These are phyloP conservation scores for Venustoraphidia nigricollis DNA, from an alignment of 2,888 invertebrate genomes.

Conservation along the genomic window DNA sequence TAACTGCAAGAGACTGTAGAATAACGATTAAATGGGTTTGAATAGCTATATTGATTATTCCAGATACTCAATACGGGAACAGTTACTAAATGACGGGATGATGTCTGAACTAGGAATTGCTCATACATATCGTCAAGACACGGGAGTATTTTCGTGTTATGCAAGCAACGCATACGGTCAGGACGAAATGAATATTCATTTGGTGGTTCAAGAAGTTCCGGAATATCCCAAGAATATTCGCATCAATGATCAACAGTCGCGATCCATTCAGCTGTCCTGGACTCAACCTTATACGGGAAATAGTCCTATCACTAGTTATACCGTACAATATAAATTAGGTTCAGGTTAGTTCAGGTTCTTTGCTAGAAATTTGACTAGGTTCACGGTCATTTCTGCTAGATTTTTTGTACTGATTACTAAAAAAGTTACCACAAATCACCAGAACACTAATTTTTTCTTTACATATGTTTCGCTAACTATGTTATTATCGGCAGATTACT, in stretches of 20 bases:
- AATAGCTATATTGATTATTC: background rate
- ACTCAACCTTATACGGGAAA: conserved; percentile 79
- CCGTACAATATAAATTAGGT: conserved; percentile 77
- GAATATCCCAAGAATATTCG: conserved; percentile 78
- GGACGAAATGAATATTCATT: conserved; percentile 78
- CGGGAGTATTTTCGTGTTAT: conserved; percentile 74
- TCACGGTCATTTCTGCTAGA: too few relatives aligned
- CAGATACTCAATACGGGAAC: conserved; percentile 60
- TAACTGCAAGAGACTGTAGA: too few relatives aligned
- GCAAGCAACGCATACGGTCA: conserved; percentile 82
- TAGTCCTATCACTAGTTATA: conserved; percentile 75
- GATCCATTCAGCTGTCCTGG: conserved; percentile 77
- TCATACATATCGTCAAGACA: conserved; percentile 75
- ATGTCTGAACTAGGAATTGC: conserved; percentile 74
- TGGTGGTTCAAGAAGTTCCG: conserved; percentile 82
- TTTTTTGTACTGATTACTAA: too few relatives aligned
- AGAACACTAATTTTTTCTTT: too few relatives aligned
- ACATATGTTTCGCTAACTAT: too few relatives aligned
- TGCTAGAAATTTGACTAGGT: too few relatives aligned
- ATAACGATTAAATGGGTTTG: background rate
- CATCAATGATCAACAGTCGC: conserved; percentile 70
- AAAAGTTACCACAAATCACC: too few relatives aligned
- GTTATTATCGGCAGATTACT: too few relatives aligned
- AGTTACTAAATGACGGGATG: conserved; percentile 62
- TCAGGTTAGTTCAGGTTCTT: conserved; percentile 37